These are phyloP conservation scores for Trachelus troglodyta DNA, from an alignment of 2,888 invertebrate genomes.

Conservation along the genomic window DNA sequence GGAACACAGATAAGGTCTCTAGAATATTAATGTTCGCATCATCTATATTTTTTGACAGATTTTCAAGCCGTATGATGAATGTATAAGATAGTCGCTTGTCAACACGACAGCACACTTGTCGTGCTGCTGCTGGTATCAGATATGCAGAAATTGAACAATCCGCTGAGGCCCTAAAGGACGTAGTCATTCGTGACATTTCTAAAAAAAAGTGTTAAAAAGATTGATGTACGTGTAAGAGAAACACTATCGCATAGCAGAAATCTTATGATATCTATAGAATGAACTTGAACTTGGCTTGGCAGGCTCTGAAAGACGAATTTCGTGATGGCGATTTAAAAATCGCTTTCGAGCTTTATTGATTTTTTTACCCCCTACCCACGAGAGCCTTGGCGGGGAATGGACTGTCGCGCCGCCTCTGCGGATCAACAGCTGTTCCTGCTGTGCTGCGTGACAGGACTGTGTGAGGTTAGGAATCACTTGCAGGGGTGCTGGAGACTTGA, in stretches of 20 bases:
- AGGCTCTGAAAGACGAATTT: neutral
- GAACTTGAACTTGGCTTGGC: neutral
- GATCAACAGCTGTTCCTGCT: conserved; percentile 15
- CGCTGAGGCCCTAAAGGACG: neutral
- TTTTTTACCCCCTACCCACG: neutral
- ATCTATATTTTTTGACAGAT: neutral
- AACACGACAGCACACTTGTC: neutral
- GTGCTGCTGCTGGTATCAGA: neutral
- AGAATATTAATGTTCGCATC: neutral
- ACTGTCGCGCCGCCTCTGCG: conserved; percentile 9
- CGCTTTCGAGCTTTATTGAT: conserved; percentile 7
- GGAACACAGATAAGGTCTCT: neutral
- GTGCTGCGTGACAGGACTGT: conserved; percentile 11
- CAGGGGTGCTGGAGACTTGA: neutral
- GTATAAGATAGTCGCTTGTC: neutral
- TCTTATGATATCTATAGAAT: neutral
- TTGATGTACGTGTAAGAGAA: neutral
- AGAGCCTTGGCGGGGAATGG: neutral
- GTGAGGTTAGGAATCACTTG: conserved; percentile 13
- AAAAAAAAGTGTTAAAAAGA: neutral
- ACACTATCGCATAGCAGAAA: neutral
- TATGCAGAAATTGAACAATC: neutral
- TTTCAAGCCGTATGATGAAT: neutral
- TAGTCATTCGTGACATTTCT: neutral
- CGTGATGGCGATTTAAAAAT: conserved; percentile 5